phyloP scores from a whole-genome alignment of 2,113 vertebrate species.

The Nestor notabilis region DNA sequence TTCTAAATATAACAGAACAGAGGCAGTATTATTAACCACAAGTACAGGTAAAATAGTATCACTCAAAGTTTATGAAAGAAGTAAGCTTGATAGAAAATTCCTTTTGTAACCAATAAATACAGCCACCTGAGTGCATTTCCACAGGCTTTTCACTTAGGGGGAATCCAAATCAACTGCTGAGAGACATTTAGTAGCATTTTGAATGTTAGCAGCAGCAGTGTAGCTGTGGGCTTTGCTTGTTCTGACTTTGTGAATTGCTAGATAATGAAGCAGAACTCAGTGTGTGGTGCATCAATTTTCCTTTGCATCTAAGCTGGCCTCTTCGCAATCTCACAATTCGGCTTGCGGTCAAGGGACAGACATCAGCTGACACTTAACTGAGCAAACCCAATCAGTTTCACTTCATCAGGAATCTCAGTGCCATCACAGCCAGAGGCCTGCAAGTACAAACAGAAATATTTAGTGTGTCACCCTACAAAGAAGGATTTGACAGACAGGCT shows the following conservation, averaged over 20 bases:
- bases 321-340: conserved; percentile 77
- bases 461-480: not conserved
- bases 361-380: conserved; percentile 97
- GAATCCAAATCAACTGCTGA: conserved; percentile 73
- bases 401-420: conserved; percentile 93
- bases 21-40: conserved; percentile 77
- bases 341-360: conserved; percentile 64
- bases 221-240: conserved; percentile 74
- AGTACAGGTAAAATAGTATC: conserved; percentile 76
- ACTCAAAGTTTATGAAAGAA: conserved; percentile 78
- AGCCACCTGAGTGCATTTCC: conserved; percentile 89
- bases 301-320: conserved; percentile 77
- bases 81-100: conserved; percentile 80
- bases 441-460: conserved; percentile 49
- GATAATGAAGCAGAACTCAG: conserved; percentile 79
- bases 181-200: conserved; percentile 74
- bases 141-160: conserved; percentile 74
- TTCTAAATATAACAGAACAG: conserved; percentile 79
- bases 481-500: not conserved
- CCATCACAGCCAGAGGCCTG: conserved; percentile 94
- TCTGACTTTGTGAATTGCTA: conserved; percentile 75
- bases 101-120: conserved; percentile 84
- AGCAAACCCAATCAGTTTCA: conserved; percentile 98
- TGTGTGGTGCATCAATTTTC: conserved; percentile 69
- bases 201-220: conserved; percentile 71